These are phyloP conservation scores for Zaprionus ornatus DNA, from an alignment of 1,140 invertebrate species.

Conservation along the genomic window DNA sequence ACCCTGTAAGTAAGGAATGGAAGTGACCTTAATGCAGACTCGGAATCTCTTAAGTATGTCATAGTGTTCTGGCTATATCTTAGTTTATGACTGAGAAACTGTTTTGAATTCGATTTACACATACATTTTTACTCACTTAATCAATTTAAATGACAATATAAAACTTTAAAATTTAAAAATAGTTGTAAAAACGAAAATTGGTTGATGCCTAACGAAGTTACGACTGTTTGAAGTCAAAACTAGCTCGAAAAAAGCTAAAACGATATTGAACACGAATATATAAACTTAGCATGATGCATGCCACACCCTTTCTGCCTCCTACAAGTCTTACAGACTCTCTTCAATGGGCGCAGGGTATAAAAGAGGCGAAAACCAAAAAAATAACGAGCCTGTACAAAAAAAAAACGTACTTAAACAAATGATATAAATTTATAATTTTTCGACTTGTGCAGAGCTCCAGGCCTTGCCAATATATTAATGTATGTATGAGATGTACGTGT, in stretches of 20 bases:
- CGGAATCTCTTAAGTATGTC: too few relatives aligned
- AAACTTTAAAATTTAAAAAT: too few relatives aligned
- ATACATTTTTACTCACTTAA: too few relatives aligned
- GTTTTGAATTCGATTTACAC: too few relatives aligned
- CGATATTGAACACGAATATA: background rate
- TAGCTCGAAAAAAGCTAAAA: background rate
- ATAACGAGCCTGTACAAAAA: conserved; percentile 16
- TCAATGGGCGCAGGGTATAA: background rate
- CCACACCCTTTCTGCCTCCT: too few relatives aligned
- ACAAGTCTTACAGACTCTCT: too few relatives aligned
- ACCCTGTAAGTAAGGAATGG: background rate
- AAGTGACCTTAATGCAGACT: too few relatives aligned
- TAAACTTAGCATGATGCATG: too few relatives aligned
- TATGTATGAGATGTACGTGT: background rate
- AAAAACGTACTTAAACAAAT: conserved; percentile 56
- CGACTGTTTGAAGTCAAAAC: background rate
- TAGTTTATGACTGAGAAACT: too few relatives aligned
- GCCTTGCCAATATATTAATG: conserved; percentile 51
- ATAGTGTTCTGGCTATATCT: too few relatives aligned
- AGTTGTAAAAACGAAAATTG: too few relatives aligned
- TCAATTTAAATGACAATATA: too few relatives aligned
- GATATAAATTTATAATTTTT: conserved; percentile 77
- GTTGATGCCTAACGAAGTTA: background rate
- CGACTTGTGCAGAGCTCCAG: conserved; percentile 45
- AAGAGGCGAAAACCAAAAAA: background rate